A percentile compares a stretch with the other conserved stretches of the same genome.
Evolutionary conservation across 2,888 invertebrate species (phyloP).

Genomic region (Drosophila multiciliata): DNA sequence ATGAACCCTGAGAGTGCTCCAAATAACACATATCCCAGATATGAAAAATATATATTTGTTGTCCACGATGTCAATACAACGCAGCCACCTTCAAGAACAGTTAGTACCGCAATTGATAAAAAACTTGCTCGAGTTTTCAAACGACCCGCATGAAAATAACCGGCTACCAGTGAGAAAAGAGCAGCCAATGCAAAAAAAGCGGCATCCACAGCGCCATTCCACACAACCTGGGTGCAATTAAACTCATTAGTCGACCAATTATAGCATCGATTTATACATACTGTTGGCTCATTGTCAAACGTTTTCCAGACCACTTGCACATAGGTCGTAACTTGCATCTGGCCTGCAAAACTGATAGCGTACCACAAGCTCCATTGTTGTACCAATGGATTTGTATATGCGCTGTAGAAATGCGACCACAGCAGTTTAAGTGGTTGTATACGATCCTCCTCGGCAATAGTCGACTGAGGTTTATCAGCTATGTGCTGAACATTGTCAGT

Average conservation of each 20-base stretch:
- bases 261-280: slow-evolving; percentile 39
- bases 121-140: slow-evolving; percentile 84
- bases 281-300: slow-evolving; percentile 84
- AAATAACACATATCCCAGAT: slow-evolving; percentile 90
- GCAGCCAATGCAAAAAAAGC: slow-evolving; percentile 89
- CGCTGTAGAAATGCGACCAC: slow-evolving; percentile 87
- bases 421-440: slow-evolving; percentile 83
- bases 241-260: background rate
- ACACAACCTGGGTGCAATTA: slow-evolving; percentile 66
- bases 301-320: slow-evolving; percentile 90
- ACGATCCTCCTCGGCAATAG: background rate
- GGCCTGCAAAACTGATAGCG: slow-evolving; percentile 90
- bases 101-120: slow-evolving; percentile 85
- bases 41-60: slow-evolving; percentile 89
- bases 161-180: slow-evolving; percentile 87
- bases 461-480: background rate
- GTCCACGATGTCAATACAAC: slow-evolving; percentile 87
- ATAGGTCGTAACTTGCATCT: slow-evolving; percentile 89
- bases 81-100: slow-evolving; percentile 86
- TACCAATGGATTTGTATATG: slow-evolving; percentile 87
- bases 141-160: slow-evolving; percentile 83
- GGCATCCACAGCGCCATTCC: slow-evolving; percentile 94
- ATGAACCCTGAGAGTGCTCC: slow-evolving; percentile 91
- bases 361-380: slow-evolving; percentile 92
- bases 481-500: slow-evolving; percentile 1